Base-by-base conservation (phyloP, 2,888 invertebrate genomes). In the Steinernema scapterisci region DNA sequence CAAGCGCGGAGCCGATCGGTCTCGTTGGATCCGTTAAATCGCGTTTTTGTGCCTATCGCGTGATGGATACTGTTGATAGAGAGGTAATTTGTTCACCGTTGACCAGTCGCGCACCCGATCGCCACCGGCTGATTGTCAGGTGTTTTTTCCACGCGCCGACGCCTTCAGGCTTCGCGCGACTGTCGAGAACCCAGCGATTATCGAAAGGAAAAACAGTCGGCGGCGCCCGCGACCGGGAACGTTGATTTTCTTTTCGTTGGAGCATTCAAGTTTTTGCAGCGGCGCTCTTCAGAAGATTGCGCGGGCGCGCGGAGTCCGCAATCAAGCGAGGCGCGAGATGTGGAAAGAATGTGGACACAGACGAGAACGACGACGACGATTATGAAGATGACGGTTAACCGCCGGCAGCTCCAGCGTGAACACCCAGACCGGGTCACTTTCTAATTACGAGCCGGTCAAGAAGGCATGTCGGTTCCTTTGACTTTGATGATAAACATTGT, bases 191-290 rank as follows among this genome's bases (percentile, higher is more conserved):
- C 63, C 63, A 19, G 48, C 48, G 48, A 19, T 48, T 19, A 48
- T 16, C 63, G 63, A 63, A 48, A 63, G 38, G 16, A 31, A 63
- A 63, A 63, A 63, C 63, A 63, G 16, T 63, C 63, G 63, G 27
- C n/a, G 48, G 19, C n/a, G 19, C 63, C 13, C 63, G 63, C 31
- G 63, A 63, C 16, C 63, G 63, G 21, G 11, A 11, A 23, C 63
- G 63, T 16, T 31, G 63, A 63, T 63, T 63, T 63, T 63, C 63
- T 27, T 63, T 63, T 63, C 63, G 63, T 63, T 19, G 19, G 63
- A 63, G 63, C 63, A 63, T 63, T 63, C 63, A 31, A 63, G 63
- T 63, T 63, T 63, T 63, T 63, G 63, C 63, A 31, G 63, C 27
- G 1, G 25, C 38, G 38, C 38, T 6, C 38, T 38, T 38, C 9